A percentile compares a stretch with the other conserved stretches of the same genome.
phyloP scores from a whole-genome alignment of 2,888 invertebrate genomes.

The Drosophila ezoana region DNA sequence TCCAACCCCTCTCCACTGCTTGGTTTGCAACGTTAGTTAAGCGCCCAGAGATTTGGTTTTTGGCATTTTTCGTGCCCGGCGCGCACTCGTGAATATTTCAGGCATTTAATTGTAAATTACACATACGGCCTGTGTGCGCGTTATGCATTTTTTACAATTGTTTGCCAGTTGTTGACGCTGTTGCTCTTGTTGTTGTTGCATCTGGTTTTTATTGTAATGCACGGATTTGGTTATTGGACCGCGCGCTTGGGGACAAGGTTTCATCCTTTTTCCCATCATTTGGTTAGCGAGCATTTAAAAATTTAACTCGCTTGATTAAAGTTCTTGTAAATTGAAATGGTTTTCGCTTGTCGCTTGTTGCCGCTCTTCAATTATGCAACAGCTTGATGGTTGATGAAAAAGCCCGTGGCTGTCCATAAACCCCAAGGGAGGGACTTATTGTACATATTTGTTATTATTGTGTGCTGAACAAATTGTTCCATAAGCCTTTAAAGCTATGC shows the following conservation, averaged over 20 bases:
- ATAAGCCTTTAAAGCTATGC: neutral
- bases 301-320: constrained; percentile 60
- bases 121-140: constrained; percentile 70
- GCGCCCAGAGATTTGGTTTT: constrained; percentile 65
- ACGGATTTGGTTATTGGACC: constrained; percentile 69
- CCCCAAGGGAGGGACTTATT: constrained; percentile 11
- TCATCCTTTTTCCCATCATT: constrained; percentile 1
- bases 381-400: constrained; percentile 40
- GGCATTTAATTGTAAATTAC: constrained; percentile 79
- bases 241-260: constrained; percentile 45
- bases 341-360: constrained; percentile 15
- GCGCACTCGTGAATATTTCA: constrained; percentile 68
- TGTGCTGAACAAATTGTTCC: neutral
- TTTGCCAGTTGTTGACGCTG: constrained; percentile 38
- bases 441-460: constrained; percentile 2
- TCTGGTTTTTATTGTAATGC: constrained; percentile 44
- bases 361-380: constrained; percentile 47
- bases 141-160: constrained; percentile 69
- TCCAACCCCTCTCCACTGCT: neutral
- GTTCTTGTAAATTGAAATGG: constrained; percentile 43
- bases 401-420: constrained; percentile 10
- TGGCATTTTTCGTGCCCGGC: constrained; percentile 39
- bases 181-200: constrained; percentile 6
- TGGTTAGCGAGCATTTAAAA: constrained; percentile 48
- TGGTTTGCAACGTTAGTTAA: constrained; percentile 49